phyloP scores from a whole-genome alignment of 2,888 invertebrate genomes.

The Dryomyza anilis region DNA sequence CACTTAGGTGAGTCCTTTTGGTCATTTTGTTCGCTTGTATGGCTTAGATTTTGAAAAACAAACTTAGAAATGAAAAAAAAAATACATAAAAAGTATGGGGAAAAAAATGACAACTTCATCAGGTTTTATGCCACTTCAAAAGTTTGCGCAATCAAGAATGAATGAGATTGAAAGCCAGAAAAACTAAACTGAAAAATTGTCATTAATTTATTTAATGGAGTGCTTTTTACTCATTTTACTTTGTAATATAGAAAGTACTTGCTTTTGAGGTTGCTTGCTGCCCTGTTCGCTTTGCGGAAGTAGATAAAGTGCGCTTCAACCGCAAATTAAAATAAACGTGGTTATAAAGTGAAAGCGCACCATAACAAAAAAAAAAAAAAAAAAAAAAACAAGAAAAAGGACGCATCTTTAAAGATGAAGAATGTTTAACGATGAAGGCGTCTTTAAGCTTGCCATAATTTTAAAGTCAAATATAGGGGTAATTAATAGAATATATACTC shows the following conservation, averaged over 20 bases:
- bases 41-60: no score
- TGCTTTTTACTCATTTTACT: constrained; percentile 24
- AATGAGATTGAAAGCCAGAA: constrained; percentile 2
- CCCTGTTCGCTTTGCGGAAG: neutral
- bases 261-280: neutral
- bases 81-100: neutral
- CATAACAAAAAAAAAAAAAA: no score
- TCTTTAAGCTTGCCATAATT: no score
- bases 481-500: no score
- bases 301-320: neutral
- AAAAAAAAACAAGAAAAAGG: no score
- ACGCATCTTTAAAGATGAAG: no score
- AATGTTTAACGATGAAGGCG: no score
- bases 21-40: no score
- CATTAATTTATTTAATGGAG: constrained; percentile 34
- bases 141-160: constrained; percentile 3
- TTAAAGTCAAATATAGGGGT: no score
- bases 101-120: neutral
- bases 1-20: constrained; percentile 17
- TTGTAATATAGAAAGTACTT: no score
- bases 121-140: neutral
- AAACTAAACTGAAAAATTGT: constrained; percentile 27
- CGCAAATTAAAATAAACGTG: constrained; percentile 9
- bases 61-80: neutral
- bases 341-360: no score